Conservation (phyloP, 2,888 invertebrate species). For the Eubasilissa splendida region DNA sequence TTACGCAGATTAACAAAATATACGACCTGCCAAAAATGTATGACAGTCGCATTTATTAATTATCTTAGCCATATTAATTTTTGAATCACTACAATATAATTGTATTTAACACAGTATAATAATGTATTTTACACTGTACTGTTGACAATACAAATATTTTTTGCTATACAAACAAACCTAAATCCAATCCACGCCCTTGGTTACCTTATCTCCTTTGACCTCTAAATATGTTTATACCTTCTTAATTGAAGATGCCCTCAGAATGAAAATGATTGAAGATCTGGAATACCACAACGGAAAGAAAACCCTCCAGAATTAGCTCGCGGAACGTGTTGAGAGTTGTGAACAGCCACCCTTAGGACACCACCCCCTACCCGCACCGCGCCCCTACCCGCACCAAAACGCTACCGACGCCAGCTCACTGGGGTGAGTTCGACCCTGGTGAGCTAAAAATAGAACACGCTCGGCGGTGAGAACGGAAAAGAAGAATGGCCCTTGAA, state of each 20-base stretch:
- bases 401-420: constrained; percentile 39
- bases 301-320: constrained; percentile 12
- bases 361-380: constrained; percentile 5
- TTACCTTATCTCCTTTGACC: constrained; percentile 3
- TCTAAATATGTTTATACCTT: constrained; percentile 22
- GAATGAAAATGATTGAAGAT: constrained; percentile 22
- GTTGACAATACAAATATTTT: no score
- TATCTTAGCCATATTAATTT: no score
- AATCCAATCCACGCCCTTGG: no score
- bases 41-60: no score
- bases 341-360: not conserved
- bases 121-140: no score
- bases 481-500: constrained; percentile 8
- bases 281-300: not conserved
- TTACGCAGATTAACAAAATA: no score
- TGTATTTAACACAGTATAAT: no score
- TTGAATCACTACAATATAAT: no score
- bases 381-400: constrained; percentile 12
- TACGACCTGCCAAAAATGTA: no score
- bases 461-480: constrained; percentile 4
- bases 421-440: constrained; percentile 43
- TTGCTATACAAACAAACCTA: no score
- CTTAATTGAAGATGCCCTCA: constrained; percentile 13
- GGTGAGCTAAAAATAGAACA: constrained; percentile 53
- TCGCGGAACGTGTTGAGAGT: constrained; percentile 8